A percentile compares a stretch with the other conserved stretches of the same genome.
Conservation (phyloP, 2,888 invertebrate genomes). For the Calliopum simillimum region DNA sequence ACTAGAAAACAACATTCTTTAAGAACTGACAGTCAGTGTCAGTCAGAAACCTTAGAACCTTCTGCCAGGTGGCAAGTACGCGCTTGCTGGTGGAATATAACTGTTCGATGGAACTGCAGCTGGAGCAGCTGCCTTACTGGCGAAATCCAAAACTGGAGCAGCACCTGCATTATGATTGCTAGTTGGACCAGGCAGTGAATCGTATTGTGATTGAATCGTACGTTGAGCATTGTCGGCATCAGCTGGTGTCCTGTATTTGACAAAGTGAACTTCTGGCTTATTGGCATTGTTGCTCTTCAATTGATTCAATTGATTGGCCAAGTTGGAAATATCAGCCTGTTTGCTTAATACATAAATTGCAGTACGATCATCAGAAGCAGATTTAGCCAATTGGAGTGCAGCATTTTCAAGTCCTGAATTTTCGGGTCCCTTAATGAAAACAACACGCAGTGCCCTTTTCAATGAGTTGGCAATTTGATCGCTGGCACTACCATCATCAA, state of each 20-base stretch:
- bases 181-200: slow-evolving; percentile 54
- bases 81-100: slow-evolving; percentile 45
- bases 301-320: slow-evolving; percentile 55
- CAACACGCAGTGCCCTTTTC: slow-evolving; percentile 58
- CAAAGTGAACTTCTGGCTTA: slow-evolving; percentile 62
- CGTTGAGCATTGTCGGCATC: slow-evolving; percentile 63
- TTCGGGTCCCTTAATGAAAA: slow-evolving; percentile 65
- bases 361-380: slow-evolving; percentile 59
- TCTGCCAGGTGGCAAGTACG: slow-evolving; percentile 56
- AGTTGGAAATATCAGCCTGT: slow-evolving; percentile 56
- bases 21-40: slow-evolving; percentile 13
- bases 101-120: slow-evolving; percentile 19
- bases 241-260: slow-evolving; percentile 61
- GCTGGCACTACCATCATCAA: slow-evolving; percentile 49
- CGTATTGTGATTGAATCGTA: slow-evolving; percentile 60
- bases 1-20: slow-evolving; percentile 38
- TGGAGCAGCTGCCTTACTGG: slow-evolving; percentile 44
- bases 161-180: slow-evolving; percentile 54
- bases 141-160: slow-evolving; percentile 57
- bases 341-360: slow-evolving; percentile 61
- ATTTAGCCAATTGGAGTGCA: slow-evolving; percentile 57
- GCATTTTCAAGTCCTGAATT: slow-evolving; percentile 58
- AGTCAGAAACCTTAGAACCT: slow-evolving; percentile 47
- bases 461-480: slow-evolving; percentile 50
- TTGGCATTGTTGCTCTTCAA: slow-evolving; percentile 49